A percentile compares a stretch with the other conserved stretches of the same genome.
These are phyloP conservation scores for Sitta carolinensis DNA, from an alignment of 2,797 vertebrate species.

Conservation along the genomic window DNA sequence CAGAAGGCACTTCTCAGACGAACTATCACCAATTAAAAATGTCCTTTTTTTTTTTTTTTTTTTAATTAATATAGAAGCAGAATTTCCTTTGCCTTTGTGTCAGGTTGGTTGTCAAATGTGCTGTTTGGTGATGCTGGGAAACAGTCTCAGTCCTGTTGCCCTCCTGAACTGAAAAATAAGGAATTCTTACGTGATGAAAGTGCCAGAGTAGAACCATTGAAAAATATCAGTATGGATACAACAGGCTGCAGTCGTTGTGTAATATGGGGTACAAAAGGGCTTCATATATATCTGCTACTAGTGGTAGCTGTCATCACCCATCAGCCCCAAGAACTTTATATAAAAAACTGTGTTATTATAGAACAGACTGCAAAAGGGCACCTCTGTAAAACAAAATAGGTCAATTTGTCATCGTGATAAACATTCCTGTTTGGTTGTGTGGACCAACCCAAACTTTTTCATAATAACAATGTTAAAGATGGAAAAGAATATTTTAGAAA, in stretches of 20 bases:
- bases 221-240: background rate
- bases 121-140: background rate
- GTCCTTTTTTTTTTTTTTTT: background rate
- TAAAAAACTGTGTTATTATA: background rate
- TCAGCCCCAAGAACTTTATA: background rate
- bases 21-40: background rate
- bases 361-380: background rate
- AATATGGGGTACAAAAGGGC: background rate
- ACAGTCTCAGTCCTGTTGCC: background rate
- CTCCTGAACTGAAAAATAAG: background rate
- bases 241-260: rapidly evolving
- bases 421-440: background rate
- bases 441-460: background rate
- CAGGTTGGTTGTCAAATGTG: background rate
- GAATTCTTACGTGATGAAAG: rapidly evolving
- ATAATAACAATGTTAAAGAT: background rate
- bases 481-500: background rate
- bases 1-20: background rate
- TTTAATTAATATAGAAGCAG: background rate
- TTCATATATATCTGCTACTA: background rate
- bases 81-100: background rate
- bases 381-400: background rate
- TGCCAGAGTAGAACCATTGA: background rate
- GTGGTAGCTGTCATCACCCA: background rate
- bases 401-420: background rate